Base-by-base conservation (phyloP, 2,888 invertebrate species). In the Ganaspis brasiliensis region DNA sequence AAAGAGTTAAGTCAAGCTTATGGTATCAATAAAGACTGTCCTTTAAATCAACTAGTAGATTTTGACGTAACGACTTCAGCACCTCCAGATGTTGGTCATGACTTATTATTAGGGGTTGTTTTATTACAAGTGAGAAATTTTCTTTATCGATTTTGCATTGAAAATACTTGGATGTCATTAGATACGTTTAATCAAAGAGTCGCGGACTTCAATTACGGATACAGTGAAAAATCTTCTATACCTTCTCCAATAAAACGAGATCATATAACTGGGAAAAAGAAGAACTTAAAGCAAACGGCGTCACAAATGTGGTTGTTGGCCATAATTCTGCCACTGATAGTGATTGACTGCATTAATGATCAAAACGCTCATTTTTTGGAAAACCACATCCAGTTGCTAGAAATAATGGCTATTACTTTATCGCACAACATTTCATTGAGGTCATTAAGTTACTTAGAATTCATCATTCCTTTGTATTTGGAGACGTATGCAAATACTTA, bases 171-270 rank as follows among this genome's bases (percentile, higher is more conserved):
- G 49, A 49, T 49, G 16, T n/a, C 2, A 3, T n/a, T 49, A n/a
- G 49, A 49, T n/a, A 16, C 14, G 6, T 49, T 49, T 49, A 49
- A 49, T 49, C n/a, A n/a, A 49, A n/a, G 49, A 49, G 49, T 49
- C 2, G 49, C n/a, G 6, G 14, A 14, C 6, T 49, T 49, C 6
- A n/a, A 49, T n/a, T 49, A 49, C n/a, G 49, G 49, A 5, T 49
- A 49, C 16, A 49, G 49, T 49, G 49, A 49, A 16, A 16, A 49
- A 49, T n/a, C n/a, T 49, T 2, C n/a, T 16, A 49, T 5, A 49
- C 49, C 49, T 5, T 49, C 49, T 5, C n/a, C 49, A 49, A 49
- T 49, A 49, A 49, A 49, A 49, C 49, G 6, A n/a, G n/a, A 49
- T 4, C 49, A 49, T 6, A 5, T 49, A n/a, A 49, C 6, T n/a